Conservation (phyloP, 2,797 vertebrate genomes). For the Mareca strepera region DNA sequence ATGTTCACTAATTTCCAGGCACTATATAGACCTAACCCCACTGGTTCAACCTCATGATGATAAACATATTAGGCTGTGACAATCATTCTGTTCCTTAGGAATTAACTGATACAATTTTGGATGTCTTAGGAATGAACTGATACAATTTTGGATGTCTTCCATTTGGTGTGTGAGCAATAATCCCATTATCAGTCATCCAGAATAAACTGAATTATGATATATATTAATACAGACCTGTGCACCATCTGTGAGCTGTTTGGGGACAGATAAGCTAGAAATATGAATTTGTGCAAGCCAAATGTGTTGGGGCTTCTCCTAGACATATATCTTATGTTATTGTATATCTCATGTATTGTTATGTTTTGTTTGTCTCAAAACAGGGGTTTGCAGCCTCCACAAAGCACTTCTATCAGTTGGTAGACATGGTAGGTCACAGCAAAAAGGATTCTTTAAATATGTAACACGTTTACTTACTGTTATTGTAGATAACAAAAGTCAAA, state of each 20-base stretch:
- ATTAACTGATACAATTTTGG: background rate
- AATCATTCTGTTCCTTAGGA: constrained; percentile 4
- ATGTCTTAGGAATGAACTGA: background rate
- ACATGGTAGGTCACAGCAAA: background rate
- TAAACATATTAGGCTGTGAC: background rate
- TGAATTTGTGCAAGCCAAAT: background rate
- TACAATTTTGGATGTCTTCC: constrained; percentile 5
- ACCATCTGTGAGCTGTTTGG: background rate
- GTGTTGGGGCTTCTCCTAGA: background rate
- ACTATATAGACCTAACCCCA: background rate
- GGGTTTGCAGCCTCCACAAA: background rate
- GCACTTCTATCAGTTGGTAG: background rate
- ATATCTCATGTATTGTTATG: background rate
- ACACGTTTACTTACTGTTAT: background rate
- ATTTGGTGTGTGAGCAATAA: constrained; percentile 46
- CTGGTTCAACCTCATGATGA: background rate
- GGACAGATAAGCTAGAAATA: constrained; percentile 18
- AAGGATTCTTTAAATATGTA: background rate
- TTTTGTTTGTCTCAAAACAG: background rate
- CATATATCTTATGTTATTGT: background rate
- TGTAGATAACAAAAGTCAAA: background rate
- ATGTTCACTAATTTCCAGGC: background rate
- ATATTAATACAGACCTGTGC: background rate
- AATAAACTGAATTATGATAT: constrained; percentile 27
- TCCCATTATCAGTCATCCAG: constrained; percentile 50